Evolutionary conservation across 2,888 invertebrate species (phyloP), one percentile per base, ranked within the genome.

Genomic region (Anarsia innoxiella): DNA sequence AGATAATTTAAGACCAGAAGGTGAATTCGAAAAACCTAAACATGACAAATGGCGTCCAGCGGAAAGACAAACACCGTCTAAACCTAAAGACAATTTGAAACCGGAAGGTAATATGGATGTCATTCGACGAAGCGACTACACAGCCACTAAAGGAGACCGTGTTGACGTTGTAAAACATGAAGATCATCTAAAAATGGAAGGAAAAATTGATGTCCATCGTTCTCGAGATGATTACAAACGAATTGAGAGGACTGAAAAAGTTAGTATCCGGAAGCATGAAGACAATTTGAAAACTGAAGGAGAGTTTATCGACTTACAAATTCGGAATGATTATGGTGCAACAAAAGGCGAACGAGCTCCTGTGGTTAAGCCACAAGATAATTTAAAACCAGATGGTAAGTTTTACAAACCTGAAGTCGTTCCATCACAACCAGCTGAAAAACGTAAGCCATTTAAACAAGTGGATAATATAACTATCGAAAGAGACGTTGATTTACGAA

Each of bases 121-220:
- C 48, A 59, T 59, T 49, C 77, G 64, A 56, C 72, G 75, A 53
- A 74, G 64, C 44, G 85, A 63, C 62, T 83, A 77, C 39, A 78
- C 78, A 10, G 79, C 85, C 3, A 82, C 85, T 12, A 76, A 76
- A 36, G 89, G 88, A 4, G 91, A 91, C 56, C 75, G 90, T 37
- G 86, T 87, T 1, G 87, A 89, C 39, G 67, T 90, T 1, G 85
- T 89, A 1, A 86, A 64, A 54, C 89, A 87, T 46, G 88, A 90
- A 64, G 92, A 92, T 60, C 89, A 92, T 59, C 69, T 91, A 1
- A 88, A 83, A 58, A 88, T 91, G 86, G 90, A 91, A 64, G 92
- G 91, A 1, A 86, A 78, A 33, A 86, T 89, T 35, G 84, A 86
- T 45, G 58, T 72, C 6, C 78, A 73, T 48, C 78, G 87, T 13